Evolutionary conservation across 1,140 invertebrate genomes (phyloP).

Genomic region (Lordiphosa stackelbergi): DNA sequence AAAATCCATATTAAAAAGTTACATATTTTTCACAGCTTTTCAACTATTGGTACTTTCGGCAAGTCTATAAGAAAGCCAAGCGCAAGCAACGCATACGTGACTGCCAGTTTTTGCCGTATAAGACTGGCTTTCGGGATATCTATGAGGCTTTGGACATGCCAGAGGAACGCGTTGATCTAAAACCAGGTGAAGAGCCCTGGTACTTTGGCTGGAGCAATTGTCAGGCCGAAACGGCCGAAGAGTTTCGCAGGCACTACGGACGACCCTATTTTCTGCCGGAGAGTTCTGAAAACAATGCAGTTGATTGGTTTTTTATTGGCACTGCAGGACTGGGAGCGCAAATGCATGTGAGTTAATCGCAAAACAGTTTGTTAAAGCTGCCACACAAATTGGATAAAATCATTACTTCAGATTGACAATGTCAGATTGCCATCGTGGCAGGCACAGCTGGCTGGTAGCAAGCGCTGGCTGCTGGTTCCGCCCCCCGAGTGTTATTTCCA

Average conservation of each 20-base stretch:
- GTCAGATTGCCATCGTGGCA: slow-evolving; percentile 96
- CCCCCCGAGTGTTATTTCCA: slow-evolving; percentile 91
- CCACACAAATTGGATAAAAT: background rate
- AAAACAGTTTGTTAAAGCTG: background rate
- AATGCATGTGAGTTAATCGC: slow-evolving; percentile 86
- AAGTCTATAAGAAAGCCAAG: slow-evolving; percentile 82
- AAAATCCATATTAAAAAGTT: background rate
- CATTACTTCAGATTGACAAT: slow-evolving; percentile 86
- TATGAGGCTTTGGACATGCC: slow-evolving; percentile 89
- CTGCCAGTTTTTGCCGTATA: slow-evolving; percentile 95
- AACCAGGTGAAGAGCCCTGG: slow-evolving; percentile 83
- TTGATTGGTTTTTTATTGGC: slow-evolving; percentile 98
- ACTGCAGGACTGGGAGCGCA: slow-evolving; percentile 94
- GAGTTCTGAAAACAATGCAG: slow-evolving; percentile 88
- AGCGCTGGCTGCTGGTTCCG: slow-evolving; percentile 91
- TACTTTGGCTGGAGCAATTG: slow-evolving; percentile 98
- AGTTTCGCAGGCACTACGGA: slow-evolving; percentile 87
- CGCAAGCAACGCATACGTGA: slow-evolving; percentile 79
- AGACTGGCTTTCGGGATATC: slow-evolving; percentile 85
- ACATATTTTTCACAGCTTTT: slow-evolving; percentile 77
- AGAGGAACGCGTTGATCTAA: slow-evolving; percentile 81
- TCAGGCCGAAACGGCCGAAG: slow-evolving; percentile 85
- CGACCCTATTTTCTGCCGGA: slow-evolving; percentile 92
- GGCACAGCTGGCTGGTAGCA: slow-evolving; percentile 91
- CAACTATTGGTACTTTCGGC: slow-evolving; percentile 88